Evolutionary conservation across 2,888 invertebrate genomes (phyloP).

Genomic region (Dorcus parallelipipedus): DNA sequence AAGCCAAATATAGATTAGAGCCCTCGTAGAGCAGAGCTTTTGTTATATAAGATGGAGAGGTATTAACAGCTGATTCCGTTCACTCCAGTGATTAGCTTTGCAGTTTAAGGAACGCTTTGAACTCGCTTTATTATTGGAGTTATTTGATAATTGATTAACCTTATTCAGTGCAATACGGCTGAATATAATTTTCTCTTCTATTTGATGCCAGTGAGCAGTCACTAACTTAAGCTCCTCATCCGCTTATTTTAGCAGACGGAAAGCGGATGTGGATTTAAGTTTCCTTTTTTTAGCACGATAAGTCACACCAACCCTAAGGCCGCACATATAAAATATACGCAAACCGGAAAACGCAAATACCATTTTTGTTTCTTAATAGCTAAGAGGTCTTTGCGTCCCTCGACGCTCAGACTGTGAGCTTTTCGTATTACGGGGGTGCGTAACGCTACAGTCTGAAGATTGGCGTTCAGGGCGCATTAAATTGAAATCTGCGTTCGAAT

Average conservation of each 20-base stretch:
- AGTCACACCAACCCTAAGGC: conserved; percentile 6
- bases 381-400: conserved; percentile 33
- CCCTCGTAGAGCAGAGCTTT: neutral
- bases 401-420: neutral
- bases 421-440: no score
- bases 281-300: neutral
- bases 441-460: no score
- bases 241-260: neutral
- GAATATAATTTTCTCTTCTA: conserved; percentile 31
- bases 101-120: conserved; percentile 22
- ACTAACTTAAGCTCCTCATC: conserved; percentile 10
- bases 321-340: conserved; percentile 32
- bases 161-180: conserved; percentile 34
- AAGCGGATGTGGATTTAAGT: neutral
- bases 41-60: conserved; percentile 5
- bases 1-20: neutral
- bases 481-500: no score
- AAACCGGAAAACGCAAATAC: conserved; percentile 38
- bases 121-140: conserved; percentile 30
- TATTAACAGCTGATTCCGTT: conserved; percentile 30
- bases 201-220: conserved; percentile 22
- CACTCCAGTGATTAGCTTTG: conserved; percentile 34
- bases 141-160: conserved; percentile 41
- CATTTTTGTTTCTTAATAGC: conserved; percentile 41
- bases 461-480: no score